These are phyloP conservation scores for Hoplodrina blanda DNA, from an alignment of 2,888 invertebrate species.

Conservation along the genomic window DNA sequence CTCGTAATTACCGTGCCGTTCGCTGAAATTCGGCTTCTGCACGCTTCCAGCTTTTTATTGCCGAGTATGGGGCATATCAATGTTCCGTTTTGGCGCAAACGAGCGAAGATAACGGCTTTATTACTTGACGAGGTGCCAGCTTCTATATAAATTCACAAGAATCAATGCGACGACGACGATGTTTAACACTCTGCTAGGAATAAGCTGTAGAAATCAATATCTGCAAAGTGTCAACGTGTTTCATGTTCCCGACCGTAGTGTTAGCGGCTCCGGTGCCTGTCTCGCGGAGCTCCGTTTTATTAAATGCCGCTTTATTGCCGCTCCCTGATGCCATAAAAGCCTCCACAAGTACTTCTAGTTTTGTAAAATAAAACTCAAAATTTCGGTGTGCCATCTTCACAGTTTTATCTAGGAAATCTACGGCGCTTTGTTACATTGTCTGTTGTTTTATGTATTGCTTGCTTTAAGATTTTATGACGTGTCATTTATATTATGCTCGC, in stretches of 20 bases:
- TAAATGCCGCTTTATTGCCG: slow-evolving; percentile 79
- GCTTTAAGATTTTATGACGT: slow-evolving; percentile 76
- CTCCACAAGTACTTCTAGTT: slow-evolving; percentile 75
- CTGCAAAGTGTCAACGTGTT: slow-evolving; percentile 70
- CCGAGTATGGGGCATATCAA: slow-evolving; percentile 77
- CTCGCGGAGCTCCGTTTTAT: slow-evolving; percentile 73
- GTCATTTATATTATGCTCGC: slow-evolving; percentile 75
- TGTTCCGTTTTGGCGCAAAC: slow-evolving; percentile 82
- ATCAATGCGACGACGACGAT: slow-evolving; percentile 75
- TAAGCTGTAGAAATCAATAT: slow-evolving; percentile 72
- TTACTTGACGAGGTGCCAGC: slow-evolving; percentile 84
- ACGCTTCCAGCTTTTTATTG: slow-evolving; percentile 77
- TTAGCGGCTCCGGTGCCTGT: slow-evolving; percentile 62
- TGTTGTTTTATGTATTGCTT: slow-evolving; percentile 80
- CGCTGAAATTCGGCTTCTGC: slow-evolving; percentile 74
- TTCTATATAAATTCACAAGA: slow-evolving; percentile 69
- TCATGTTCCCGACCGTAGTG: slow-evolving; percentile 60
- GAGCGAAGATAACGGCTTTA: slow-evolving; percentile 86
- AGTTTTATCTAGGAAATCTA: slow-evolving; percentile 79
- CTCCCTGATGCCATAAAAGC: slow-evolving; percentile 76
- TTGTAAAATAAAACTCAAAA: slow-evolving; percentile 81
- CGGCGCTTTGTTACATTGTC: slow-evolving; percentile 77
- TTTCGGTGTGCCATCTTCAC: slow-evolving; percentile 72
- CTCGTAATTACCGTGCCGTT: slow-evolving; percentile 82
- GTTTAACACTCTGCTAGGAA: slow-evolving; percentile 67